phyloP scores from a whole-genome alignment of 2,888 invertebrate genomes.

The Alsophila aescularia region DNA sequence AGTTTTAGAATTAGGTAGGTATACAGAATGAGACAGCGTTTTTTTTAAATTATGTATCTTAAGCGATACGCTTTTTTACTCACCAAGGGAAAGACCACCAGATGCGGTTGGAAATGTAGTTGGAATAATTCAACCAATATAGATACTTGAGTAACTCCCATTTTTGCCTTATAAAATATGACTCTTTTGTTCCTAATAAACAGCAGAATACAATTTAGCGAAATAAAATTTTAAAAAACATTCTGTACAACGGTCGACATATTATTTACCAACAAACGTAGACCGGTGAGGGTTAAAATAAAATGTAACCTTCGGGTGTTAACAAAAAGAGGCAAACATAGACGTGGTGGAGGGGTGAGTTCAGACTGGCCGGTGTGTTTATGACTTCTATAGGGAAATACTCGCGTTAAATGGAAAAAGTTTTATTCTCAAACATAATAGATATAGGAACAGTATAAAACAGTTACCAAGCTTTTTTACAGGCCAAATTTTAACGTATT shows the following conservation, averaged over 20 bases:
- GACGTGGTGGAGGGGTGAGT: constrained; percentile 28
- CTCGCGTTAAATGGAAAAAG: constrained; percentile 77
- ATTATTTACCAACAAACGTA: constrained; percentile 55
- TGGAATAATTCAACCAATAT: no score
- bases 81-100: no score
- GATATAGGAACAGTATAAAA: constrained; percentile 16
- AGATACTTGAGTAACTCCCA: no score
- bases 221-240: constrained; percentile 21
- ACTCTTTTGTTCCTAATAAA: no score
- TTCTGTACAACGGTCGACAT: constrained; percentile 45
- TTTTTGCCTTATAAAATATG: no score
- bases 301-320: constrained; percentile 65
- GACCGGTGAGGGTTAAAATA: constrained; percentile 56
- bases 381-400: constrained; percentile 84
- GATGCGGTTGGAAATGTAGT: no score
- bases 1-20: no score
- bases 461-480: constrained; percentile 4
- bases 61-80: no score
- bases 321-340: constrained; percentile 36
- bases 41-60: no score
- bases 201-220: no score
- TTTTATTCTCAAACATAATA: constrained; percentile 77
- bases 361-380: constrained; percentile 67
- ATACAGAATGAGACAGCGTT: no score
- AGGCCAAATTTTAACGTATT: no score